Base-by-base conservation (phyloP, 1,140 invertebrate genomes). In the Papilio dardanus region DNA sequence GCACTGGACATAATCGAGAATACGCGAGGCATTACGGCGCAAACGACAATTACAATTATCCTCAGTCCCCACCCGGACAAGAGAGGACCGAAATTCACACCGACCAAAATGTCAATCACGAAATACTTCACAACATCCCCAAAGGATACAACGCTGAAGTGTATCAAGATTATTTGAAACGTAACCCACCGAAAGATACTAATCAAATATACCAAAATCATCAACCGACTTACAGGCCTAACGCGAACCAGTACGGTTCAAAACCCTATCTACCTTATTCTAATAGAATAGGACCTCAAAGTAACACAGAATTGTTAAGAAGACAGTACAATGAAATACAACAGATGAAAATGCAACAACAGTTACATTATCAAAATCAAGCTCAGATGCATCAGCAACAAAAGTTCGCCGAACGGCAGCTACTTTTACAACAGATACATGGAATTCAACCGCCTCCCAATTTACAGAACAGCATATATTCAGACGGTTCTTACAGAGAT, bases 331-430 rank as follows among this genome's bases (percentile, higher is more conserved):
- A 95, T 77, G 94, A 95, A 84, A 86, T 95, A 76, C 94, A 95
- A 82, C 94, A 95, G 81, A 94, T 95, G 92, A 95, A 95, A 84
- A 86, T 95, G 80, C 94, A 95, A 76, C 94, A 95, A 33, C 94
- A 95, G 78, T 80, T 95, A 74, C 94, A 94, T 76, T 95, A 95
- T 76, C 95, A 95, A 77, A 95, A 92, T 78, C 94, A 95, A 78
- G 95, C 95, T 30, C 93, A 94, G 74, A 94, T 95, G 86, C 94
- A 95, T 78, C 94, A 95, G 79, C 95, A 95, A 76, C 94, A 95
- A 77, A 95, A 94, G 37, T 95, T 95, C 79, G 95, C 95, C 30
- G 91, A 95, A 85, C 82, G 95, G 14, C 95, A 95, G 84, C 90
- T 94, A 79, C 86, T 90, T 77, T 92, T 87, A 75, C 93, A 94